Base-by-base conservation (phyloP, 2,113 vertebrate genomes). In the Cygnus buccinator region DNA sequence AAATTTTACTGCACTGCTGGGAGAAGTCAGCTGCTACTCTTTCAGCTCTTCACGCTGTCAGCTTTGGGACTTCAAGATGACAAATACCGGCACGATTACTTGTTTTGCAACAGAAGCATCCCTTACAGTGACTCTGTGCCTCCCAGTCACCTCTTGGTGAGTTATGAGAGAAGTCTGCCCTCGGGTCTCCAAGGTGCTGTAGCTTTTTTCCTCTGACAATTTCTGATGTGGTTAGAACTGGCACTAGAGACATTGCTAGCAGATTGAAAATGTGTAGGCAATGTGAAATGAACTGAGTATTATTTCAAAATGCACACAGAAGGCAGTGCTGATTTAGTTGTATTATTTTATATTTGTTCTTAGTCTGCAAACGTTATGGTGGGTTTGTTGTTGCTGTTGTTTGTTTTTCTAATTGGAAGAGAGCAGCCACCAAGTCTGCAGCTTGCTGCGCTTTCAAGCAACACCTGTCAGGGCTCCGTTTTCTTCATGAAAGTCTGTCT, bases 91-190 rank as follows among this genome's bases (percentile, higher is more conserved):
- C 66, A 65, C 1, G 5, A 78, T 33, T 43, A 46, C 57, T 63
- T 66, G 29, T 93, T 92, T 77, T 57, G 48, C 25, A 68, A 2
- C 39, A 84, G 77, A 52, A 87, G 10, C 29, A 86, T 63, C 50
- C 0, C 0, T 62, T 74, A 0, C 6, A 0, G 16, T 78, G 55
- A 22, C 0, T 3, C 65, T 87, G 52, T 93, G 68, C 57, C 37
- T 89, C 1, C 1, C 0, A 1, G 68, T 55, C 55, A 57, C 25
- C 46, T 82, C 81, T 83, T 21, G 11, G 46, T 37, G 16, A 12
- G 11, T 52, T 61, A 3, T 41, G 50, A 28, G 44, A 35, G 80
- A 63, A 65, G 26, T 59, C 33, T 91, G 48, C 39, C 17, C 66
- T 91, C 0, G 0, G 26, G 81, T 91, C 61, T 89, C 59, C 65